Percentiles rank a stretch among this genome's conserved stretches.
phyloP scores from a whole-genome alignment of 2,797 vertebrate genomes.

The Hirundo rustica region DNA sequence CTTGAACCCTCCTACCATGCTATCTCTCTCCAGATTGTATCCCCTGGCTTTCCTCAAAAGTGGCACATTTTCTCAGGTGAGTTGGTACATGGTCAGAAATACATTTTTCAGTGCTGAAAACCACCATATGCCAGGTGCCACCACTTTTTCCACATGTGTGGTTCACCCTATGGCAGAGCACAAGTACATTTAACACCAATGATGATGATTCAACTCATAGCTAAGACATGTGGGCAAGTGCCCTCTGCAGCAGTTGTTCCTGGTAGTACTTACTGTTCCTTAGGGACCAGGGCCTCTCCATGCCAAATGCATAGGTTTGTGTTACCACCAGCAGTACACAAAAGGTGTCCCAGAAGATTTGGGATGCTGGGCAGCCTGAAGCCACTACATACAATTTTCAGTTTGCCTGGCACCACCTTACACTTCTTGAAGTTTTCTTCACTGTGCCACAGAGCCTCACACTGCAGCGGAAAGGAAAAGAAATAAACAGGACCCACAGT shows the following conservation, averaged over 20 bases:
- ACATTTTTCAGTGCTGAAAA: not conserved
- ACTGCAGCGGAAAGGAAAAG: not conserved
- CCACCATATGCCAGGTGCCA: not conserved
- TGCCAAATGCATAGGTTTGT: not conserved
- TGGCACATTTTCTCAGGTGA: not conserved
- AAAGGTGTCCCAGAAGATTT: not conserved
- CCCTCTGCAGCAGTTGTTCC: not conserved
- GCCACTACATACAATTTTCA: not conserved
- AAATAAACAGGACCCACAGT: not conserved
- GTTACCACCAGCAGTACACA: not conserved
- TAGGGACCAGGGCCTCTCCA: not conserved
- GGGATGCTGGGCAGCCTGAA: not conserved
- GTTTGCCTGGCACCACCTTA: not conserved
- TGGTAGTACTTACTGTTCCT: not conserved
- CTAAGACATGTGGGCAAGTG: not conserved
- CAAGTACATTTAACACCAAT: not conserved
- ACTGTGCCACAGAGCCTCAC: not conserved
- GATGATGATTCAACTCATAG: not conserved
- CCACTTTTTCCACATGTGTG: accelerated
- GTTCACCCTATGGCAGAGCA: not conserved
- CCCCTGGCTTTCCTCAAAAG: not conserved
- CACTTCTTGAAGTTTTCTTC: not conserved
- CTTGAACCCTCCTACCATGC: not conserved
- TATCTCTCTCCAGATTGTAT: not conserved
- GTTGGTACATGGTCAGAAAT: not conserved